Base-by-base conservation (phyloP, 1,140 invertebrate genomes). In the Agrilus planipennis region DNA sequence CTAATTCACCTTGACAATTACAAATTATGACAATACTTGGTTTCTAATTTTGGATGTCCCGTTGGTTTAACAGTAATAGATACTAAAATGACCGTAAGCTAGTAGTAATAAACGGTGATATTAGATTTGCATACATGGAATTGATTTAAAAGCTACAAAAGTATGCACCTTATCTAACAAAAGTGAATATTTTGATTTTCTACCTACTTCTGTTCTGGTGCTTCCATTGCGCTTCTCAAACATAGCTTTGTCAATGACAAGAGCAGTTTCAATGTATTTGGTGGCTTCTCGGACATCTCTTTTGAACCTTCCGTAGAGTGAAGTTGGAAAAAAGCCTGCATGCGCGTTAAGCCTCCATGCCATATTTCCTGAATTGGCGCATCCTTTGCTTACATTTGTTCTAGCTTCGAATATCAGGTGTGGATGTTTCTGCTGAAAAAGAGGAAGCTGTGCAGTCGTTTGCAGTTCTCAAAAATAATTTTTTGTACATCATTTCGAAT, bases 381-480 rank as follows among this genome's bases (percentile, higher is more conserved):
- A 91, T 28, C 84, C 84, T 64, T 88, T 86, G 65, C 86, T 85
- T 40, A 78, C 75, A 64, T 87, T 87, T 21, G 81, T 81, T 49
- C 83, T 77, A 46, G 87, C 86, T 64, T 91, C 86, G 72, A 91
- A 93, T 63, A 94, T 89, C 58, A 95, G 83, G 74, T 94, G 90
- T 55, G 89, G 89, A 78, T 93, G 89, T 68, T 90, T 89, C 78
- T 88, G 81, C 80, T 88, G 76, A 73, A 80, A 73, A 72, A 77
- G 72, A 76, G 60, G 67, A 54, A 63, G 58, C 61, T 63, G 62
- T 64, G 63, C 61, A 64, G 62, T 65, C 57, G 60, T 49, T 50
- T 51, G 38, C 28, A 21, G 52, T 55, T 47, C 49, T 18, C 5
- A 40, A 39, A 19, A n/a, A n/a, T n/a, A n/a, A n/a, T n/a, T n/a